phyloP scores from a whole-genome alignment of 1,140 invertebrate species.

The Globodera ellingtonae region DNA sequence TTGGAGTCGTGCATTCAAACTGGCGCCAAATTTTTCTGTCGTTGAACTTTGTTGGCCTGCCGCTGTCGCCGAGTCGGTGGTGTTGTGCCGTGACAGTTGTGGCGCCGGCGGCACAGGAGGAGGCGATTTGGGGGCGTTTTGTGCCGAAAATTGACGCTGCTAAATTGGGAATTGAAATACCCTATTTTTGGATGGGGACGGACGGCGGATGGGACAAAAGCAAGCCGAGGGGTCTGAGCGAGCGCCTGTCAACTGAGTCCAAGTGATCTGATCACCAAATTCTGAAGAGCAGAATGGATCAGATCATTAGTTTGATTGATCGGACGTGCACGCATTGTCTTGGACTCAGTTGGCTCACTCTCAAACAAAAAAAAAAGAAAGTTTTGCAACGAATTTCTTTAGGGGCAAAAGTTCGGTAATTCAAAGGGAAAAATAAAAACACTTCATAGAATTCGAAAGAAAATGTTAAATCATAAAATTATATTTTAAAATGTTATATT shows the following conservation, averaged over 20 bases:
- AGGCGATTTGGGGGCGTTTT: slow-evolving; percentile 18
- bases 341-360: too few species aligned
- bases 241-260: too few species aligned
- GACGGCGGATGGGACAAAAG: neutral
- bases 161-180: neutral
- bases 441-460: too few species aligned
- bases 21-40: neutral
- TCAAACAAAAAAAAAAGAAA: too few species aligned
- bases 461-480: too few species aligned
- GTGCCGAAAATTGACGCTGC: slow-evolving; percentile 25
- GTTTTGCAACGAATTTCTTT: too few species aligned
- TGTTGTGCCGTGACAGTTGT: slow-evolving; percentile 13
- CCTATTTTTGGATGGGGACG: neutral
- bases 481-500: too few species aligned
- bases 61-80: slow-evolving; percentile 12
- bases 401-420: too few species aligned
- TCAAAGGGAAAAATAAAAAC: too few species aligned
- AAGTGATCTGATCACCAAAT: neutral
- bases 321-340: too few species aligned
- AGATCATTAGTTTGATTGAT: neutral
- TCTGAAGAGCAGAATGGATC: neutral
- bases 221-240: neutral
- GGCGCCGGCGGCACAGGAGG: slow-evolving; percentile 6
- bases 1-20: neutral
- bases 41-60: neutral